Conservation (phyloP, 2,888 invertebrate species). For the Aproaerema taeniolella region DNA sequence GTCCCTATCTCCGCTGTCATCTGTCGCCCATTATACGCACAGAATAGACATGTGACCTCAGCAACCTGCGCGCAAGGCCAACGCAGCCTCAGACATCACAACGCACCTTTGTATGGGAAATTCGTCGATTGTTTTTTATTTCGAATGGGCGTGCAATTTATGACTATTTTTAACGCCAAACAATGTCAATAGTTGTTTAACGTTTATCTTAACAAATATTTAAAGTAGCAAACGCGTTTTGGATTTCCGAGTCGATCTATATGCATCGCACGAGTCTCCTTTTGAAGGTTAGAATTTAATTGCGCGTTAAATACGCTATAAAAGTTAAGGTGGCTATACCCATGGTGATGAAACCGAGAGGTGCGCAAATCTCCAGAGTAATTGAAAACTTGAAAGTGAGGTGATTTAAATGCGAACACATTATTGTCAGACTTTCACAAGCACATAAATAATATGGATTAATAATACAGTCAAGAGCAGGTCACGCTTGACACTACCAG, state of each 20-base stretch:
- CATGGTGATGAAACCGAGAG: slow-evolving; percentile 23
- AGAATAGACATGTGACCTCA: slow-evolving; percentile 56
- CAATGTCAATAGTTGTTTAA: not conserved
- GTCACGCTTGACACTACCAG: no score
- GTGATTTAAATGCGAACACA: slow-evolving; percentile 30
- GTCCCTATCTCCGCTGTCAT: slow-evolving; percentile 58
- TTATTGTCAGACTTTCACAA: slow-evolving; percentile 34
- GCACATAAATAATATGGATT: no score
- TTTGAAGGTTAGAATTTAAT: slow-evolving; percentile 9
- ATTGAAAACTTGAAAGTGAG: slow-evolving; percentile 30
- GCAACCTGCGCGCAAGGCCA: slow-evolving; percentile 47
- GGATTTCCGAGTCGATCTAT: slow-evolving; percentile 11
- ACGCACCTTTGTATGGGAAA: slow-evolving; percentile 26
- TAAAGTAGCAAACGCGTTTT: slow-evolving; percentile 21
- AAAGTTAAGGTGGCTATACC: not conserved
- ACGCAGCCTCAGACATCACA: slow-evolving; percentile 13
- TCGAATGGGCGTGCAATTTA: slow-evolving; percentile 10
- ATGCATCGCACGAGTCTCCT: slow-evolving; percentile 10
- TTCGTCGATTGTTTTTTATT: slow-evolving; percentile 35
- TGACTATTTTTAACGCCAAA: slow-evolving; percentile 7
- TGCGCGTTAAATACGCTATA: slow-evolving; percentile 7
- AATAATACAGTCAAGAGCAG: no score
- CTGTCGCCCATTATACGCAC: slow-evolving; percentile 52
- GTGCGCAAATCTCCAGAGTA: slow-evolving; percentile 15
- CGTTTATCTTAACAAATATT: not conserved